Percentiles rank a stretch among this genome's conserved stretches.
Evolutionary conservation across 1,140 invertebrate species (phyloP).

Genomic region (Akabosia matsudoensis): DNA sequence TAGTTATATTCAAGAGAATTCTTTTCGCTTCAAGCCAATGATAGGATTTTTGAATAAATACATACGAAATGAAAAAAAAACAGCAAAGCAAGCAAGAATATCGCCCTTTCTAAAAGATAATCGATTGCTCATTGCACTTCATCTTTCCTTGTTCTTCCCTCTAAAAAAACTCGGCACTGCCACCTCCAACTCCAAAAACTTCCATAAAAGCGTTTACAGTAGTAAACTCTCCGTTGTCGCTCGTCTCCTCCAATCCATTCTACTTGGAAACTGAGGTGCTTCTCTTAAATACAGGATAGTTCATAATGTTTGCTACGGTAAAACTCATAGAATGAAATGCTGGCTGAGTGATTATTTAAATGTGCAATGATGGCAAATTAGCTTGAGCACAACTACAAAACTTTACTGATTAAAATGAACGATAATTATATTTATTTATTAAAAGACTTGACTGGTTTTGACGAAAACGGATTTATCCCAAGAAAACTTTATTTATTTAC

Average conservation of each 20-base stretch:
- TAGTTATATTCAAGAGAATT: not conserved
- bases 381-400: no score
- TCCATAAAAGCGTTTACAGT: not conserved
- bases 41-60: constrained; percentile 11
- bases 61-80: not conserved
- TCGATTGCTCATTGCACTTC: constrained; percentile 13
- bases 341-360: no score
- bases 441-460: no score
- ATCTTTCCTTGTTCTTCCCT: not conserved
- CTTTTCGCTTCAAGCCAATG: constrained; percentile 5
- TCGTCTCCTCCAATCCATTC: not conserved
- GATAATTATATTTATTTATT: no score
- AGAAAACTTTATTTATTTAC: no score
- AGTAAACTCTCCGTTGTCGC: not conserved
- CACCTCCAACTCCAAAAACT: no score
- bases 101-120: constrained; percentile 2
- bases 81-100: not conserved
- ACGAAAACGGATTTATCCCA: no score
- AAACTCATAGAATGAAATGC: no score
- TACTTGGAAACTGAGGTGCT: not conserved
- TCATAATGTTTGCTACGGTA: no score
- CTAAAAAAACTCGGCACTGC: no score
- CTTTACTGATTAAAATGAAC: no score
- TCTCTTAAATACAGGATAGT: not conserved
- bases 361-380: no score